These are phyloP conservation scores for Grus americana DNA, from an alignment of 2,113 vertebrate genomes.

Conservation along the genomic window DNA sequence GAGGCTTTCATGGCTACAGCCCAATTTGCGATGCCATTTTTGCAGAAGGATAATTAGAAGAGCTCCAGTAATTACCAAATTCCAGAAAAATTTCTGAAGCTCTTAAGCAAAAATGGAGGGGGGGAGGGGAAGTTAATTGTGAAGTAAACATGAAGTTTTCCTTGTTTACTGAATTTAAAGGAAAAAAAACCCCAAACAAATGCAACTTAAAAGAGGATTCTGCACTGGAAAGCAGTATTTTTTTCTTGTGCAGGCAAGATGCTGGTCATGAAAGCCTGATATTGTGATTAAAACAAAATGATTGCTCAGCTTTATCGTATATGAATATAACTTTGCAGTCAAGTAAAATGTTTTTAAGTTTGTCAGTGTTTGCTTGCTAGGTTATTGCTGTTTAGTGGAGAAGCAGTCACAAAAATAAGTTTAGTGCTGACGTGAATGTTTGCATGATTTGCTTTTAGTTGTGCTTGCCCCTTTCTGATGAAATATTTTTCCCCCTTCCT, in stretches of 20 bases:
- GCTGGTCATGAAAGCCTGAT: slow-evolving; percentile 70
- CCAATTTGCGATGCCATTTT: slow-evolving; percentile 23
- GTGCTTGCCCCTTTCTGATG: slow-evolving; percentile 60
- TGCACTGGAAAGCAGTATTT: background rate
- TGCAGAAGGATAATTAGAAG: slow-evolving; percentile 23
- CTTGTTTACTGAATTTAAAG: background rate
- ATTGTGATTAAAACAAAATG: slow-evolving; percentile 21
- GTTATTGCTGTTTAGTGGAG: slow-evolving; percentile 55
- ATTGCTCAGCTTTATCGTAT: slow-evolving; percentile 17
- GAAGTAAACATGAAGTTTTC: background rate
- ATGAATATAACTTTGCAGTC: slow-evolving; percentile 35
- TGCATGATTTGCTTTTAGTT: slow-evolving; percentile 74
- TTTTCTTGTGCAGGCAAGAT: background rate
- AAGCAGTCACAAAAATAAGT: slow-evolving; percentile 28
- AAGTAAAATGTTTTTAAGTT: slow-evolving; percentile 48
- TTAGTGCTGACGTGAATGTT: slow-evolving; percentile 64
- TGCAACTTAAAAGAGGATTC: background rate
- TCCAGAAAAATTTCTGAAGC: background rate
- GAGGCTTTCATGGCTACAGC: slow-evolving; percentile 73
- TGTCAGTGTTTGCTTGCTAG: slow-evolving; percentile 66
- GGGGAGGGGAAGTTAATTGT: background rate
- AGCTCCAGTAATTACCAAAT: background rate
- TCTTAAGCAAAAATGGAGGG: slow-evolving; percentile 7
- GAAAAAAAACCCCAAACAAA: background rate
- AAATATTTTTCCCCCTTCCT: slow-evolving; percentile 77